Percentiles rank a stretch among this genome's conserved stretches.
Conservation (phyloP, 64 coral and sea anemone genomes). For the Pocillopora damicornis region DNA sequence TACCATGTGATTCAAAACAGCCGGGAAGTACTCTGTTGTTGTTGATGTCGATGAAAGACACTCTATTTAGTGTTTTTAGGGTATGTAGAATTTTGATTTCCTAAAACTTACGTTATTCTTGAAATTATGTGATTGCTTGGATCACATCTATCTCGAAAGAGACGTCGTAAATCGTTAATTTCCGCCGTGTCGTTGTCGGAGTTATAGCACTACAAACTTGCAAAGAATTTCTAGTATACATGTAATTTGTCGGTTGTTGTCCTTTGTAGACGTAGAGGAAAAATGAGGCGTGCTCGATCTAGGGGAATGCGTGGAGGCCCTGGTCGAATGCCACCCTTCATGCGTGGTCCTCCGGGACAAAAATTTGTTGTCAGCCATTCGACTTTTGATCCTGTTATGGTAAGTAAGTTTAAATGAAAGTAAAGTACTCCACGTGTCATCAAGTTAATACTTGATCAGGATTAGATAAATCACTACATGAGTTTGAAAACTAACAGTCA, state of each 20-base stretch:
- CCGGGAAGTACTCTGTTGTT: neutral
- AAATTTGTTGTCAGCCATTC: slow-evolving; percentile 97
- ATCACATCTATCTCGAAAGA: neutral
- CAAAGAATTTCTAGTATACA: neutral
- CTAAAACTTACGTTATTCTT: neutral
- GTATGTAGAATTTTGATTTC: neutral
- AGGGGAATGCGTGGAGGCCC: slow-evolving; percentile 68
- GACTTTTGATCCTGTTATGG: slow-evolving; percentile 84
- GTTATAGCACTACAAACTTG: neutral
- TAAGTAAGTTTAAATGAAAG: neutral
- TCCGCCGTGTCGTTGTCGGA: too few species aligned
- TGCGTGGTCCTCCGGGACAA: slow-evolving; percentile 77
- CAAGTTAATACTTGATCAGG: too few species aligned
- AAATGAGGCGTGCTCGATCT: slow-evolving; percentile 48
- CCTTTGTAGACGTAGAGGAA: neutral
- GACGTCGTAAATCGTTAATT: too few species aligned
- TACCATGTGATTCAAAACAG: neutral
- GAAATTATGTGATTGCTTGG: neutral
- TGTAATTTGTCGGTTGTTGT: neutral
- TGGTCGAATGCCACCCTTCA: slow-evolving; percentile 75
- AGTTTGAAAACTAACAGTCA: too few species aligned
- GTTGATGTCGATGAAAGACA: neutral
- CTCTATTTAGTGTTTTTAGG: neutral
- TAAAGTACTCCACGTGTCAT: too few species aligned
- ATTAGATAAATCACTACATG: too few species aligned